Percentiles rank a stretch among this genome's conserved stretches.
Evolutionary conservation across 2,113 vertebrate genomes (phyloP).

Genomic region (Siniperca knerii): DNA sequence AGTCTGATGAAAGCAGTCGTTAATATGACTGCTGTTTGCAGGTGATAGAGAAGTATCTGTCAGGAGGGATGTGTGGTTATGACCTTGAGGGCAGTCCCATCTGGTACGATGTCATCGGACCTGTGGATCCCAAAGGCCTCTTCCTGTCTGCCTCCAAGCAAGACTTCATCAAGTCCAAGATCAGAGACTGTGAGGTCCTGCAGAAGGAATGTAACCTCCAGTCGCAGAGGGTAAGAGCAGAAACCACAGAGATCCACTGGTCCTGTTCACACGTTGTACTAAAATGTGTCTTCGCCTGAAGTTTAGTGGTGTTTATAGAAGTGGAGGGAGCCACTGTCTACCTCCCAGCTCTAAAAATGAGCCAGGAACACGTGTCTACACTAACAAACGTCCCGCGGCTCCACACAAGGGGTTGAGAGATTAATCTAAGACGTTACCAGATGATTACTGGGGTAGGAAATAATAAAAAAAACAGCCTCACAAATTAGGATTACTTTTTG

Average conservation of each 20-base stretch:
- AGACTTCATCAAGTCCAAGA: slow-evolving; percentile 95
- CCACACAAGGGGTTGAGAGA: too few species aligned
- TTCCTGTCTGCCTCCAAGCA: slow-evolving; percentile 95
- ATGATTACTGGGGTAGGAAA: background rate
- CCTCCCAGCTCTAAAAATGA: background rate
- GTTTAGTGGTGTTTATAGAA: background rate
- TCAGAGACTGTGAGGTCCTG: slow-evolving; percentile 92
- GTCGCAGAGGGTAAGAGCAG: slow-evolving; percentile 82
- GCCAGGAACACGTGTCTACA: too few species aligned
- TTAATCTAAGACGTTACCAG: background rate
- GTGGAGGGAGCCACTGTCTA: too few species aligned
- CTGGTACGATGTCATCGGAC: slow-evolving; percentile 94
- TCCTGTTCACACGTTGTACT: background rate
- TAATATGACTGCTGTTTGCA: slow-evolving; percentile 55
- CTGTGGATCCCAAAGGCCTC: slow-evolving; percentile 93
- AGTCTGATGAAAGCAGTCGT: background rate
- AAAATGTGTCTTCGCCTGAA: background rate
- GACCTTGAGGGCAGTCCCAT: slow-evolving; percentile 92
- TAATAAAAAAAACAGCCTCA: background rate
- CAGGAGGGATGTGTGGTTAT: slow-evolving; percentile 92
- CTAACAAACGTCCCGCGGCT: too few species aligned
- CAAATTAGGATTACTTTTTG: background rate
- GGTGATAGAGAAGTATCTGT: slow-evolving; percentile 92
- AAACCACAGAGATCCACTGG: background rate
- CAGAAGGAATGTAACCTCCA: slow-evolving; percentile 86